Conservation (phyloP, 2,888 invertebrate genomes). For the Leptinotarsa haldemani region DNA sequence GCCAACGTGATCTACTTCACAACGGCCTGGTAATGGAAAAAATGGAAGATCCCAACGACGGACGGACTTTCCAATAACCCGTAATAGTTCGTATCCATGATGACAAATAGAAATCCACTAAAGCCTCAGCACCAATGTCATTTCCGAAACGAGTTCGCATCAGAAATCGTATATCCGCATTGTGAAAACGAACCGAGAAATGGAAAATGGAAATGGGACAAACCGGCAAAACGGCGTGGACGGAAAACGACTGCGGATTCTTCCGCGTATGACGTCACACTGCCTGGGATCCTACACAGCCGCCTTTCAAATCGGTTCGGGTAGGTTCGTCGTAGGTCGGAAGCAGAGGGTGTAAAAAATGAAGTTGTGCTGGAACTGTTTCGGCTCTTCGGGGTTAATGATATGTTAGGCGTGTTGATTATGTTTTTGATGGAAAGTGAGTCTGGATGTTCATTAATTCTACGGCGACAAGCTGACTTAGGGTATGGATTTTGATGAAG, state of each 20-base stretch:
- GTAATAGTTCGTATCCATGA: slow-evolving; percentile 12
- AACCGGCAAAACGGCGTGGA: slow-evolving; percentile 57
- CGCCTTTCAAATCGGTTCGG: slow-evolving; percentile 35
- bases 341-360: slow-evolving; percentile 36
- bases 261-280: slow-evolving; percentile 66
- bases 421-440: slow-evolving; percentile 17
- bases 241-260: slow-evolving; percentile 53
- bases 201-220: slow-evolving; percentile 36
- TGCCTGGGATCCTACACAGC: slow-evolving; percentile 58
- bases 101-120: slow-evolving; percentile 19
- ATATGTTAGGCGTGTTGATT: slow-evolving; percentile 30
- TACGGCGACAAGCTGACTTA: not conserved
- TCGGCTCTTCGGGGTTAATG: slow-evolving; percentile 36
- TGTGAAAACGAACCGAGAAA: slow-evolving; percentile 34
- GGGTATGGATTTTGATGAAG: slow-evolving; percentile 4
- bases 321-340: slow-evolving; percentile 32
- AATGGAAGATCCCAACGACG: not conserved
- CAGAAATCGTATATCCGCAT: slow-evolving; percentile 9
- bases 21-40: slow-evolving; percentile 6
- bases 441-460: slow-evolving; percentile 21
- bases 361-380: slow-evolving; percentile 31
- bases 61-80: not conserved
- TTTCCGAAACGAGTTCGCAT: slow-evolving; percentile 22
- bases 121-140: slow-evolving; percentile 17
- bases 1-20: slow-evolving; percentile 16